Percentiles rank a stretch among this genome's conserved stretches.
These are phyloP conservation scores for Dendrolimus pini DNA, from an alignment of 2,888 invertebrate species.

Conservation along the genomic window DNA sequence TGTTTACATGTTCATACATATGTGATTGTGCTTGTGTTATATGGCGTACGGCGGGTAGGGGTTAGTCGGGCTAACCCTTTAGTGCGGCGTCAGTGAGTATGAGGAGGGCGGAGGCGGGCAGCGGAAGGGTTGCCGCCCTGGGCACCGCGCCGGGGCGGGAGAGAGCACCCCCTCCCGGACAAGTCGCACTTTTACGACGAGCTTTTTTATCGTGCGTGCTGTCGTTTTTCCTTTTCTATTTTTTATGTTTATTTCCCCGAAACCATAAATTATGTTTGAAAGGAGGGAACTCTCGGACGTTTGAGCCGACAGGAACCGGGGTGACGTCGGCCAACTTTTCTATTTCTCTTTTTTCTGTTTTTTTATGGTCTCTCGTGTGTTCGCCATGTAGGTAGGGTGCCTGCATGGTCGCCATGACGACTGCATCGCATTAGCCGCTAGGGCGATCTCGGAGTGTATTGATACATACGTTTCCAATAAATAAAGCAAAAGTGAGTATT, in stretches of 20 bases:
- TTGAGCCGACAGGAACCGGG: conserved; percentile 70
- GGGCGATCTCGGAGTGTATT: background rate
- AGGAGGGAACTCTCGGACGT: conserved; percentile 76
- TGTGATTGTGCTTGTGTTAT: conserved; percentile 21
- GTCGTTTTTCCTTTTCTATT: conserved; percentile 77
- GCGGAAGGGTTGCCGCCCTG: conserved; percentile 72
- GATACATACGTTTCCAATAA: conserved; percentile 35
- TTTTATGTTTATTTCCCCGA: conserved; percentile 78
- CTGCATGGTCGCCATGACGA: conserved; percentile 64
- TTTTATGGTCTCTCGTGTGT: conserved; percentile 62
- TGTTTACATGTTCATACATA: background rate
- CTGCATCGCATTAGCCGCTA: conserved; percentile 62
- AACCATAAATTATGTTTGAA: conserved; percentile 78
- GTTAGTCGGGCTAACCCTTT: conserved; percentile 71
- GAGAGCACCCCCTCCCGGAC: conserved; percentile 32
- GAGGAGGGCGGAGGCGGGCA: conserved; percentile 52
- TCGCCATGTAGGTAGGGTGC: conserved; percentile 49
- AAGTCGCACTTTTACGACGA: conserved; percentile 69
- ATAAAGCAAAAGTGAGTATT: conserved; percentile 37
- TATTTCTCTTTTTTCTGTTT: conserved; percentile 56
- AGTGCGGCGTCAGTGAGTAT: conserved; percentile 40
- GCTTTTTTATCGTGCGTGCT: conserved; percentile 77
- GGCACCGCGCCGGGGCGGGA: conserved; percentile 37
- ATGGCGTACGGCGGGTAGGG: conserved; percentile 29
- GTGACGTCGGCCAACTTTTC: conserved; percentile 65